These are phyloP conservation scores for Alauda arvensis DNA, from an alignment of 2,797 vertebrate species.

Conservation along the genomic window DNA sequence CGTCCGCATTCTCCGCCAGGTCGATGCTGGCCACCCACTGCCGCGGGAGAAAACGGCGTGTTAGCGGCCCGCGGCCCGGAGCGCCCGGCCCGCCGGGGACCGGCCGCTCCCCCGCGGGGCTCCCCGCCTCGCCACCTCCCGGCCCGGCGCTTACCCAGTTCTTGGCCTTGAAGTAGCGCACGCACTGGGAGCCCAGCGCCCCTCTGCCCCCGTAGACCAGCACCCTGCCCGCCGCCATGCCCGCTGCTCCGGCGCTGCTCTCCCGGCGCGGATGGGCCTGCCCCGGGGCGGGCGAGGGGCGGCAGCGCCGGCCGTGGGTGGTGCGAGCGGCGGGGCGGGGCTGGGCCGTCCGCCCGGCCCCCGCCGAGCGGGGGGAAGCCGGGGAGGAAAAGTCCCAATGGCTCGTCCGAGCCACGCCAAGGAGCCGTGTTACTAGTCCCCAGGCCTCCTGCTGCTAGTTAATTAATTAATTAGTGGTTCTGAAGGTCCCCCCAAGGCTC, in stretches of 20 bases:
- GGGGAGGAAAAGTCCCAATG: rapidly evolving
- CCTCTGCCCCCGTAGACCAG: constrained; percentile 90
- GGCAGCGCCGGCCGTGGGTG: background rate
- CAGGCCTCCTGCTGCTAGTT: too few relatives aligned
- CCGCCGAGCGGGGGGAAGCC: rapidly evolving
- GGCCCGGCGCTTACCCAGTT: constrained; percentile 79
- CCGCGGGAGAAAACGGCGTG: background rate
- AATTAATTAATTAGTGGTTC: background rate
- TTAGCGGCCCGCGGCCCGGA: background rate
- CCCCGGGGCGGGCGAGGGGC: background rate
- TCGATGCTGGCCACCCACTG: constrained; percentile 95
- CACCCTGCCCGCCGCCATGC: constrained; percentile 70
- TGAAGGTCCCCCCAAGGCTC: background rate
- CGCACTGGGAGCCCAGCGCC: constrained; percentile 86
- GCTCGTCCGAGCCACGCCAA: rapidly evolving
- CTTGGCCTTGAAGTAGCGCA: constrained; percentile 81
- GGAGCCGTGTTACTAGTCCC: rapidly evolving
- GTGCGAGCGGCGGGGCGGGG: background rate
- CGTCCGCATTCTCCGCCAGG: constrained; percentile 84
- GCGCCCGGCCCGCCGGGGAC: background rate
- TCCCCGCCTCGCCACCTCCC: background rate
- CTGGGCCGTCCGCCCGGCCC: too few relatives aligned
- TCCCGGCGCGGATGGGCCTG: background rate
- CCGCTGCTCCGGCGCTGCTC: rapidly evolving
- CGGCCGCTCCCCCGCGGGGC: background rate